Evolutionary conservation across 2,888 invertebrate genomes (phyloP).

Genomic region (Merodon equestris): DNA sequence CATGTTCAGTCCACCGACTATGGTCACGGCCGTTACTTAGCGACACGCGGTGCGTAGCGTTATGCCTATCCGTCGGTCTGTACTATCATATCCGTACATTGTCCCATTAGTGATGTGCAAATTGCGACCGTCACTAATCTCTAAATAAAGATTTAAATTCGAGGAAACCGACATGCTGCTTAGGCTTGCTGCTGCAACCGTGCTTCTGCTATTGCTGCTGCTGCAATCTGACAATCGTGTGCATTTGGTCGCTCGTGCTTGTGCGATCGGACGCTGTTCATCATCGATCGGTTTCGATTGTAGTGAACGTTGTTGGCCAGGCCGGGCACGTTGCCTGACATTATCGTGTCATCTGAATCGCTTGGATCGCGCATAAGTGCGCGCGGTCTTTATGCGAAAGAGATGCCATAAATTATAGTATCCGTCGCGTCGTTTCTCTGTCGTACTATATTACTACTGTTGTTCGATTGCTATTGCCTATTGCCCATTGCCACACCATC

Average conservation of each 20-base stretch:
- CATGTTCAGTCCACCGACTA: constrained; percentile 27
- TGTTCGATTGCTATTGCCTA: too few relatives aligned
- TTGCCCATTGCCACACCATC: too few relatives aligned
- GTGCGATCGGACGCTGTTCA: constrained; percentile 56
- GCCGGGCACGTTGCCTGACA: constrained; percentile 53
- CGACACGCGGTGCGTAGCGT: constrained; percentile 60
- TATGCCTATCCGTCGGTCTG: too few relatives aligned
- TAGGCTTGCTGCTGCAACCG: constrained; percentile 18
- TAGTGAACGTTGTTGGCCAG: constrained; percentile 16
- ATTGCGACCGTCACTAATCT: constrained; percentile 67
- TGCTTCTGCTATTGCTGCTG: neutral
- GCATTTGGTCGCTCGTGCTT: constrained; percentile 17
- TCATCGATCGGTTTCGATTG: constrained; percentile 60
- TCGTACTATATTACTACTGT: constrained; percentile 26
- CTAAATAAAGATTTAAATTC: constrained; percentile 68
- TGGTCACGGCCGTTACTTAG: constrained; percentile 59
- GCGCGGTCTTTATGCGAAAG: constrained; percentile 51
- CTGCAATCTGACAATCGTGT: constrained; percentile 25
- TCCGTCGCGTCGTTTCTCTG: constrained; percentile 27
- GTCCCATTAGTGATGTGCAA: constrained; percentile 69
- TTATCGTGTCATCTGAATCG: constrained; percentile 63
- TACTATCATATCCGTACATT: constrained; percentile 60
- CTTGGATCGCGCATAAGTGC: constrained; percentile 36
- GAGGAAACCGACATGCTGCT: constrained; percentile 25
- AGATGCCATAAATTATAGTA: constrained; percentile 66